phyloP scores from a whole-genome alignment of 2,888 invertebrate species.

The Trissonchulus latispiculum region DNA sequence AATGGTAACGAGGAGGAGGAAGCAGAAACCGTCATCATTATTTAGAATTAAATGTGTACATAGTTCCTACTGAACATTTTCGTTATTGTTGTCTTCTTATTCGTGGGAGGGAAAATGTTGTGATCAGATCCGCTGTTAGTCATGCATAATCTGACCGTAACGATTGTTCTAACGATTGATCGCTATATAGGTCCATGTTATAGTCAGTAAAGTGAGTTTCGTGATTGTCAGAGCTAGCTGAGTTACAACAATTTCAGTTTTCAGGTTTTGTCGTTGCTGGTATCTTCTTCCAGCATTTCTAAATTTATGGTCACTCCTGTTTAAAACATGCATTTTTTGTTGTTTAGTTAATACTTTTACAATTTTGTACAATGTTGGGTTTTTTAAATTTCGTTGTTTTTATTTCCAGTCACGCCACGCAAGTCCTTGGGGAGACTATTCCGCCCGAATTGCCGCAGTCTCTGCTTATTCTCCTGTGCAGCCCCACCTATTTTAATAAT shows the following conservation, averaged over 20 bases:
- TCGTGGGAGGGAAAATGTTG: too few species aligned
- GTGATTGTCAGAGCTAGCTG: background rate
- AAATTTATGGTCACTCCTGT: background rate
- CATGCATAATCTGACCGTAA: too few species aligned
- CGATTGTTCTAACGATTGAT: too few species aligned
- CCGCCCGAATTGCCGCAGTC: constrained; percentile 75
- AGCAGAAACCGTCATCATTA: too few species aligned
- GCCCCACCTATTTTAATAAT: constrained; percentile 80
- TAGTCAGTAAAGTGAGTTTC: too few species aligned
- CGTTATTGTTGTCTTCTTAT: too few species aligned
- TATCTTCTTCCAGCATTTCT: background rate
- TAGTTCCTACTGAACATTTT: background rate
- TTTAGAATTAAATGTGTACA: too few species aligned
- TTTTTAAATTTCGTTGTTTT: constrained; percentile 1
- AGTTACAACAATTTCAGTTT: constrained; percentile 1
- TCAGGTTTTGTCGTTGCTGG: too few species aligned
- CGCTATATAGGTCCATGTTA: too few species aligned
- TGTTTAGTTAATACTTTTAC: constrained; percentile 18
- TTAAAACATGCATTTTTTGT: background rate
- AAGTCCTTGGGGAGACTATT: constrained; percentile 62
- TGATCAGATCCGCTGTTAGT: too few species aligned
- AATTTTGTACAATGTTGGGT: background rate
- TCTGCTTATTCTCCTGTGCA: constrained; percentile 77
- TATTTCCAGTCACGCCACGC: constrained; percentile 60
- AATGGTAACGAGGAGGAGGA: too few species aligned